These are phyloP conservation scores for Bibio marci DNA, from an alignment of 2,888 invertebrate species.

Conservation along the genomic window DNA sequence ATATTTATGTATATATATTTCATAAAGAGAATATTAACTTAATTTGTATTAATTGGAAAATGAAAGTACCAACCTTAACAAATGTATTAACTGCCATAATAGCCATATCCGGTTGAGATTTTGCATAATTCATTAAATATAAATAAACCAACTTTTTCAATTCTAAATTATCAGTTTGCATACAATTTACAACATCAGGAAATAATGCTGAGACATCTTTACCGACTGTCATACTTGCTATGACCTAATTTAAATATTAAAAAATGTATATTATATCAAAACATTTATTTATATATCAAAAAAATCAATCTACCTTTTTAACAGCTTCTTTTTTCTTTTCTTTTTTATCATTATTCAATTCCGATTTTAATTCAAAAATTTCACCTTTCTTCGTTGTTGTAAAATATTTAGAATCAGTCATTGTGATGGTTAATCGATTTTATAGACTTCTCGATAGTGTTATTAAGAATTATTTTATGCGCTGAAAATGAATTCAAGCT, in stretches of 20 bases:
- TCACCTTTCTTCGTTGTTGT: slow-evolving; percentile 99
- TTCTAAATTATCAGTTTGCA: slow-evolving; percentile 99
- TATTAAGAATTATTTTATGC: no score
- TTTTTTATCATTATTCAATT: slow-evolving; percentile 97
- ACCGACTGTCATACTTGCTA: slow-evolving; percentile 99
- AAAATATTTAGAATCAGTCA: slow-evolving; percentile 99
- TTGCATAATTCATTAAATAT: slow-evolving; percentile 99
- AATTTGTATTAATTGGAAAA: no score
- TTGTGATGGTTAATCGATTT: no score
- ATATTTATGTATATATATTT: no score
- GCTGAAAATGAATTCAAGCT: no score
- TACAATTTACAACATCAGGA: slow-evolving; percentile 99
- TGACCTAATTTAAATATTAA: slow-evolving; percentile 48
- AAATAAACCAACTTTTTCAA: slow-evolving; percentile 96
- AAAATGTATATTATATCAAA: no score
- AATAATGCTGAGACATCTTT: slow-evolving; percentile 98
- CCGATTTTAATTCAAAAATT: slow-evolving; percentile 97
- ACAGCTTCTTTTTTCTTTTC: slow-evolving; percentile 99
- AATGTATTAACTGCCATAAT: slow-evolving; percentile 99
- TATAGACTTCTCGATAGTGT: no score
- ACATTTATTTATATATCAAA: no score
- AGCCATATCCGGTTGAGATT: slow-evolving; percentile 99
- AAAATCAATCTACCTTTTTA: slow-evolving; percentile 65
- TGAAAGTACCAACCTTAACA: slow-evolving; percentile 63
- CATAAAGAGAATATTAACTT: no score